Evolutionary conservation across 1,140 invertebrate species (phyloP).

Genomic region (Drosophila pruinosa): DNA sequence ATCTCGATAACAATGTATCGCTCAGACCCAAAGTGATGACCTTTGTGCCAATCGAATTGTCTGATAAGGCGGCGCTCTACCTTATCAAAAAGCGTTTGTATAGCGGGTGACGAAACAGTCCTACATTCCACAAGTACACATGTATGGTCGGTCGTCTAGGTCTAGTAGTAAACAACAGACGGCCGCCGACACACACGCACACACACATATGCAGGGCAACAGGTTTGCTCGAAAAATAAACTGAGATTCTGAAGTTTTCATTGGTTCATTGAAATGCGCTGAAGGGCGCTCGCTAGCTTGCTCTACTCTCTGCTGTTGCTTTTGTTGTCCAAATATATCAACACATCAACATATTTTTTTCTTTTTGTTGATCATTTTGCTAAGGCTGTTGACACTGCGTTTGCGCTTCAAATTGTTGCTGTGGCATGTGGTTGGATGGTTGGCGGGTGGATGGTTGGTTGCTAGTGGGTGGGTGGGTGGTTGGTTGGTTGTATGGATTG

Average conservation of each 20-base stretch:
- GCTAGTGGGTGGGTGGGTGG: neutral
- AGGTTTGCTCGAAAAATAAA: conserved; percentile 26
- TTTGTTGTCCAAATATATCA: neutral
- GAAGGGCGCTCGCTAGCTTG: conserved; percentile 10
- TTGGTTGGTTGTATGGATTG: neutral
- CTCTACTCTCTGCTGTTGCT: neutral
- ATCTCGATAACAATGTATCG: conserved; percentile 13
- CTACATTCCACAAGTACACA: conserved; percentile 3
- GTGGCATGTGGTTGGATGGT: conserved; percentile 4
- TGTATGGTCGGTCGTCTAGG: no score
- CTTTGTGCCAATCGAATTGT: conserved; percentile 12
- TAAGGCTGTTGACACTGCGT: conserved; percentile 34
- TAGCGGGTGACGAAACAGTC: conserved; percentile 32
- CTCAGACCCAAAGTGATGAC: neutral
- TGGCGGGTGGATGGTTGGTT: neutral
- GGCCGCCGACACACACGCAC: conserved; percentile 2
- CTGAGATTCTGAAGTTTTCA: neutral
- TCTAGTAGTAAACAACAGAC: conserved; percentile 14
- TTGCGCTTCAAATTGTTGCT: conserved; percentile 2
- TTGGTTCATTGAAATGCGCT: neutral
- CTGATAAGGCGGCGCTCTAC: conserved; percentile 10
- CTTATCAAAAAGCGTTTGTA: conserved; percentile 27
- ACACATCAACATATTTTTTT: neutral
- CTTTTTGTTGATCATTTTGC: conserved; percentile 1
- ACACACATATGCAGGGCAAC: conserved; percentile 1